Base-by-base conservation (phyloP, 2,888 invertebrate genomes). In the Andricus quercusramuli region DNA sequence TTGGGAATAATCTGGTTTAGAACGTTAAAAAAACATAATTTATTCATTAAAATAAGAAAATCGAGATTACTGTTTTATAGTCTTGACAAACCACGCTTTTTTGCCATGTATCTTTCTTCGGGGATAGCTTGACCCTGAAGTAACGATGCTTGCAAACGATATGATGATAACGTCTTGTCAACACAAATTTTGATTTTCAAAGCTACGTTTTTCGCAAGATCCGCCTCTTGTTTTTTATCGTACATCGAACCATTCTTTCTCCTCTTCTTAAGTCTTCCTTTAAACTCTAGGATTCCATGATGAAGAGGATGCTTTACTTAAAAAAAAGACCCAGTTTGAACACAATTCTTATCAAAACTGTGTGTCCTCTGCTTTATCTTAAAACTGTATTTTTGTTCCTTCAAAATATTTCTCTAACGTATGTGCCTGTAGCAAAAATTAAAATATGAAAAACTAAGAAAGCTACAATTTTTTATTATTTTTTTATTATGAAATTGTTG, bases 61-160 rank as follows among this genome's bases (percentile, higher is more conserved):
- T 70, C 51, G n/a, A 70, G 51, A 70, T 70, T 70, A 70, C 47
- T 20, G 29, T 51, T 68, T 68, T 68, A 68, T 68, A 68, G 25
- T 22, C 68, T 8, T 22, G 25, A 70, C 29, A 56, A 47, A 56
- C 1, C 17, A 29, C 32, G 29, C n/a, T 70, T 70, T 70, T 70
- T 70, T 4, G 51, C 29, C 6, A 17, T 47, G 51, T 70, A 32
- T 56, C 51, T 9, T 29, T 70, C 20, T 51, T 51, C 25, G 47
- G 25, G 68, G 47, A 68, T 44, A 44, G 25, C 17, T 68, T 68
- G 68, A 47, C 68, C 68, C 47, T 22, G 44, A 29, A 32, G 29
- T 51, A 51, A 32, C 20, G 25, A 62, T 13, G 62, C 15, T 4
- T 62, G 25, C 25, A 62, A 25, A 62, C 15, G 51, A 56, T 56